phyloP scores from a whole-genome alignment of 2,888 invertebrate species.

The Halictus ligatus region DNA sequence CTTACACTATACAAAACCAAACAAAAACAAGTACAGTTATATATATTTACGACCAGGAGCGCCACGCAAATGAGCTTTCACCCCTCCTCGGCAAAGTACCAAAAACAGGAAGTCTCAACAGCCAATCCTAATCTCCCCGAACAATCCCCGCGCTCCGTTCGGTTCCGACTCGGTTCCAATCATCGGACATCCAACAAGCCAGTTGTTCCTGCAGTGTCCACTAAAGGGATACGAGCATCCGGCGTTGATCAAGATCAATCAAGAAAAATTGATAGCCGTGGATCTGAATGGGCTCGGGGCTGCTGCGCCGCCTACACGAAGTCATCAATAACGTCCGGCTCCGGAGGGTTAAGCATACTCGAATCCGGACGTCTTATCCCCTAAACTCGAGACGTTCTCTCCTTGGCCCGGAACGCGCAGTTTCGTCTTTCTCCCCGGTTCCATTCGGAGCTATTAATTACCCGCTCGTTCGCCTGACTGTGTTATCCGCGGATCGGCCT shows the following conservation, averaged over 20 bases:
- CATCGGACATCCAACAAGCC: background rate
- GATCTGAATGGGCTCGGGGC: background rate
- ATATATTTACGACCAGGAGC: background rate
- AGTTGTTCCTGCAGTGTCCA: background rate
- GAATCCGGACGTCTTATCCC: constrained; percentile 16
- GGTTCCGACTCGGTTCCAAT: background rate
- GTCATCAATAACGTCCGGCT: constrained; percentile 8
- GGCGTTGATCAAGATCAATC: constrained; percentile 6
- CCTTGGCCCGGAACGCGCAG: background rate
- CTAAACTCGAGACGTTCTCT: background rate
- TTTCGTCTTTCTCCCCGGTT: constrained; percentile 7
- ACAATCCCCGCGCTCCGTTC: background rate
- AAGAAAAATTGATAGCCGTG: background rate
- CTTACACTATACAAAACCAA: background rate
- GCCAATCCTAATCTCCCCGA: background rate
- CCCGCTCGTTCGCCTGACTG: constrained; percentile 32
- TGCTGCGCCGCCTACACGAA: background rate
- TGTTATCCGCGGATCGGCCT: constrained; percentile 49
- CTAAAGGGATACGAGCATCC: background rate
- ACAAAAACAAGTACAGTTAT: background rate
- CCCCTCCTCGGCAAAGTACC: no score
- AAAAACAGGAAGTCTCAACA: background rate
- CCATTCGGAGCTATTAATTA: constrained; percentile 56
- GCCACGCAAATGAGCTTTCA: no score
- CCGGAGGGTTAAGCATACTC: constrained; percentile 20